A percentile compares a stretch with the other conserved stretches of the same genome.
Conservation (phyloP, 2,113 vertebrate species). For the Tursiops truncatus region DNA sequence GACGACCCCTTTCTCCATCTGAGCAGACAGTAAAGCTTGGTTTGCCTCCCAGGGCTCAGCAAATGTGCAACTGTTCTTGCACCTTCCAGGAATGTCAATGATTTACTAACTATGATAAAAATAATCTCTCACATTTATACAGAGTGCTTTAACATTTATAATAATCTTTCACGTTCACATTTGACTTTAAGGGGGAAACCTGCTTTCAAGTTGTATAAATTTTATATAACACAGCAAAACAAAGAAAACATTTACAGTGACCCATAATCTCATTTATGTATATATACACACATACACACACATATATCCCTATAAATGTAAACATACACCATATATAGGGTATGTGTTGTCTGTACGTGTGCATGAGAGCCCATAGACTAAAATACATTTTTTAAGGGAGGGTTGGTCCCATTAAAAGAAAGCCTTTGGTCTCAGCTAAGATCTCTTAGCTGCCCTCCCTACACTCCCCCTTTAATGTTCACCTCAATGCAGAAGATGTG, state of each 20-base stretch:
- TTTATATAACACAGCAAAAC: slow-evolving; percentile 22
- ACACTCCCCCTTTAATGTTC: neutral
- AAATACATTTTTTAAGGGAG: neutral
- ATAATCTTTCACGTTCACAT: neutral
- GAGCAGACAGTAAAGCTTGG: neutral
- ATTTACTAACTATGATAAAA: slow-evolving; percentile 40
- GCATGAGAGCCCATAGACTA: neutral
- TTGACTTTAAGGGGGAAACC: slow-evolving; percentile 11
- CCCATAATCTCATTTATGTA: neutral
- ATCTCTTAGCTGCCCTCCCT: neutral
- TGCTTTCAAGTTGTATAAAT: neutral
- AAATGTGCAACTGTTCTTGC: neutral
- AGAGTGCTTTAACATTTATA: slow-evolving; percentile 3
- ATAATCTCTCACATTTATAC: neutral
- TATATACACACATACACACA: neutral
- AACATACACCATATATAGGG: neutral
- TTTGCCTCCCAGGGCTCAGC: neutral
- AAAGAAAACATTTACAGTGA: slow-evolving; percentile 41
- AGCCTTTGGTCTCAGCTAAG: neutral
- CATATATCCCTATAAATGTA: neutral
- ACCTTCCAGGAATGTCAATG: slow-evolving; percentile 5
- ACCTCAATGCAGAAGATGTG: neutral
- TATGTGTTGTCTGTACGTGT: neutral
- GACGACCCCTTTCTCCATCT: neutral
- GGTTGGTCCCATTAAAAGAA: neutral